A percentile compares a stretch with the other conserved stretches of the same genome.
These are phyloP conservation scores for Cryptosula pallasiana DNA, from an alignment of 2,888 invertebrate genomes.

Conservation along the genomic window DNA sequence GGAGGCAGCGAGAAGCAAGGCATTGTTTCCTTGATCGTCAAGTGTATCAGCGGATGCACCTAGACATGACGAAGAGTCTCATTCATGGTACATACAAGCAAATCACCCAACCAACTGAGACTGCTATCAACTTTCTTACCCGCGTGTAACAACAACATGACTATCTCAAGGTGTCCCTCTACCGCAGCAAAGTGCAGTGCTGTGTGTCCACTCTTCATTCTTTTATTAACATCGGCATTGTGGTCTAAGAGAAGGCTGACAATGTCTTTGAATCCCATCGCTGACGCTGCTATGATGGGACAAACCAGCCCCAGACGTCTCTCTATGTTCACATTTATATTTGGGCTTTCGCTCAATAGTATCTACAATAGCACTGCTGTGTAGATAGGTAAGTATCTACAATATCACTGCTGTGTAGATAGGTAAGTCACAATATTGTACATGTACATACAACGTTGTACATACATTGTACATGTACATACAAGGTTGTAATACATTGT, in stretches of 20 bases:
- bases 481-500: no score
- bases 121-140: no score
- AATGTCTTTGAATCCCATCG: constrained; percentile 40
- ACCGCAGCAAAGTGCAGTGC: constrained; percentile 42
- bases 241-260: constrained; percentile 34
- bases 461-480: no score
- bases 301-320: constrained; percentile 45
- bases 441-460: no score
- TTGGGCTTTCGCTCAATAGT: constrained; percentile 35
- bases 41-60: constrained; percentile 34
- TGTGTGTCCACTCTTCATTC: constrained; percentile 42
- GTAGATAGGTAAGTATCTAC: no score
- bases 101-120: no score
- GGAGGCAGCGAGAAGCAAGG: constrained; percentile 45
- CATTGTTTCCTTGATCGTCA: constrained; percentile 43
- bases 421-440: no score
- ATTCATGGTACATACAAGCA: no score
- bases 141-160: not conserved
- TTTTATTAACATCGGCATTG: constrained; percentile 39
- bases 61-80: no score
- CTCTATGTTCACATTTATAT: constrained; percentile 39
- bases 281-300: constrained; percentile 45
- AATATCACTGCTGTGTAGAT: no score
- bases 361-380: no score
- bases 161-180: constrained; percentile 30